Conservation (phyloP, 2,888 invertebrate genomes). For the Mechanitis mazaeus region DNA sequence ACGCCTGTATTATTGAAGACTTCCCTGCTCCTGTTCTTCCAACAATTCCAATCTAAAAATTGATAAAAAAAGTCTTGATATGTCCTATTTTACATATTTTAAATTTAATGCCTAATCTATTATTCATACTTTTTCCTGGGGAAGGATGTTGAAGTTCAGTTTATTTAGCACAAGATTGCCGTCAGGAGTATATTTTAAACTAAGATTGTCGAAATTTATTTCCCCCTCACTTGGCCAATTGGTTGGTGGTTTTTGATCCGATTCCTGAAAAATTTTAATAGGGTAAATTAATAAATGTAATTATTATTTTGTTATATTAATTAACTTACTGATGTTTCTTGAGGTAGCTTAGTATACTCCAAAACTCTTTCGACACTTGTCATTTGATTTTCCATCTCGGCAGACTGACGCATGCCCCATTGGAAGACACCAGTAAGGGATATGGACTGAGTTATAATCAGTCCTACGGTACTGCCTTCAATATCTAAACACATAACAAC, state of each 20-base stretch:
- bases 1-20: conserved; percentile 81
- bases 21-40: conserved; percentile 83
- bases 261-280: conserved; percentile 36
- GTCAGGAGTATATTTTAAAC: conserved; percentile 69
- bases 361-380: conserved; percentile 88
- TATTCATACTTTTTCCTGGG: conserved; percentile 67
- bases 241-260: conserved; percentile 51
- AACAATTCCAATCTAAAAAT: conserved; percentile 78
- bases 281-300: not conserved
- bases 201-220: conserved; percentile 70
- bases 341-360: conserved; percentile 79
- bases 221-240: conserved; percentile 74
- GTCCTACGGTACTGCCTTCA: conserved; percentile 76
- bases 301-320: not conserved
- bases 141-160: conserved; percentile 63
- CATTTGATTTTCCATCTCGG: conserved; percentile 87
- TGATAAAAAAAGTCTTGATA: not conserved
- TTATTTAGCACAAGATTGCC: conserved; percentile 74
- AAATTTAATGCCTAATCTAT: not conserved
- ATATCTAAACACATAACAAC: conserved; percentile 48
- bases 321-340: conserved; percentile 59
- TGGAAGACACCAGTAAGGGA: conserved; percentile 79
- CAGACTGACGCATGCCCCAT: conserved; percentile 93
- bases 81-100: not conserved
- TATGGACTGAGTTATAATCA: conserved; percentile 81